These are phyloP conservation scores for Pseudorhombus dupliciocellatus DNA, from an alignment of 2,113 vertebrate genomes.

Conservation along the genomic window DNA sequence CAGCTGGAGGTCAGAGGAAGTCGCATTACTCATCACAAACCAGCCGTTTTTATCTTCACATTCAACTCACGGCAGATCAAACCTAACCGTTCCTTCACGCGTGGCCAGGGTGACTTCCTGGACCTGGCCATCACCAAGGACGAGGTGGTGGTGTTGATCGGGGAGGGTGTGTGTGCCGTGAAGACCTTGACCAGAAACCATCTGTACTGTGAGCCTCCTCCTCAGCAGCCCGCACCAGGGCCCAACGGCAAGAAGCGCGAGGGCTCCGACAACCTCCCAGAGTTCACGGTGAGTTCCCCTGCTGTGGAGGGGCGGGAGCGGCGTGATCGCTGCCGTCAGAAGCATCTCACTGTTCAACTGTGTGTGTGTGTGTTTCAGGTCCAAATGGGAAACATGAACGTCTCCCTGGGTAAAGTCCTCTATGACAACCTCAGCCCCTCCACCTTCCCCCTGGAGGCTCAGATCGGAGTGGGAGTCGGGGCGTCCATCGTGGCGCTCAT, in stretches of 20 bases:
- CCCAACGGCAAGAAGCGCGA: slow-evolving; percentile 83
- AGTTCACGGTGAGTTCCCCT: slow-evolving; percentile 88
- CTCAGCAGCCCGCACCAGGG: slow-evolving; percentile 86
- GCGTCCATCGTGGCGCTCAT: slow-evolving; percentile 92
- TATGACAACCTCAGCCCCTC: slow-evolving; percentile 91
- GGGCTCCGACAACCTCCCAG: slow-evolving; percentile 86
- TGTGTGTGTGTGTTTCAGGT: slow-evolving; percentile 81
- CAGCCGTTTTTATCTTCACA: no score
- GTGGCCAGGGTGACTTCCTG: slow-evolving; percentile 90
- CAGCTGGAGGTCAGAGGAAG: slow-evolving; percentile 89
- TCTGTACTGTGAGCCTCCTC: slow-evolving; percentile 94
- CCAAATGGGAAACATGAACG: slow-evolving; percentile 93
- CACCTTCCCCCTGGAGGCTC: slow-evolving; percentile 93
- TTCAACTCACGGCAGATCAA: neutral
- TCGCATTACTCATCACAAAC: neutral
- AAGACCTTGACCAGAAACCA: slow-evolving; percentile 95
- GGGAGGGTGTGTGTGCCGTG: slow-evolving; percentile 90
- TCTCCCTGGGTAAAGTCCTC: slow-evolving; percentile 91
- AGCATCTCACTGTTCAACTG: neutral
- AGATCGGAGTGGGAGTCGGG: slow-evolving; percentile 92
- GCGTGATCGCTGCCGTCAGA: neutral
- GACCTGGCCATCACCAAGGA: slow-evolving; percentile 96
- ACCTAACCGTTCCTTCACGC: neutral
- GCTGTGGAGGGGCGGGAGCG: neutral
- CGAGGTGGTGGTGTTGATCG: slow-evolving; percentile 94